Evolutionary conservation across 2,888 invertebrate species (phyloP).

Genomic region (Tinea semifulvella): DNA sequence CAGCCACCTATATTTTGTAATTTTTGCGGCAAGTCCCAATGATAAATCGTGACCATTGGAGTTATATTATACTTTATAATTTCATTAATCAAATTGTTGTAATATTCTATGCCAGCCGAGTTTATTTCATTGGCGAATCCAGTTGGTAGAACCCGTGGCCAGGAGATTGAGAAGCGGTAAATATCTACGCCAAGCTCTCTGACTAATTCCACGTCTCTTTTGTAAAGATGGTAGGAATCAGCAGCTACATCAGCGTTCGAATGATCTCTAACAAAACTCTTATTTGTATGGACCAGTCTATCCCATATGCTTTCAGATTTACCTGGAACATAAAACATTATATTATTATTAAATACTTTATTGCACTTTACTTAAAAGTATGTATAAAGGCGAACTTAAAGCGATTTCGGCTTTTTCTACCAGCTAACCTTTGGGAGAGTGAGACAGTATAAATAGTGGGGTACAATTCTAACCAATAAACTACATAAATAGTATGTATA

Average conservation of each 20-base stretch:
- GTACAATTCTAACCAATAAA: too few species aligned
- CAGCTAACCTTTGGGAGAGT: too few species aligned
- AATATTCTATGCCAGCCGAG: slow-evolving; percentile 76
- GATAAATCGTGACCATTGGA: slow-evolving; percentile 76
- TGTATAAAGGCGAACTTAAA: too few species aligned
- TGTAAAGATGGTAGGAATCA: slow-evolving; percentile 74
- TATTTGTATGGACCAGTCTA: slow-evolving; percentile 53
- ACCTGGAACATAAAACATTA: slow-evolving; percentile 55
- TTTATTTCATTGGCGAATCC: slow-evolving; percentile 74
- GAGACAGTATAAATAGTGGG: neutral
- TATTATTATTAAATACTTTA: too few species aligned
- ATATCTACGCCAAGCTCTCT: slow-evolving; percentile 70
- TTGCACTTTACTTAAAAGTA: too few species aligned
- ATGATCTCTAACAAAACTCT: slow-evolving; percentile 60
- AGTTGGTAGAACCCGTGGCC: slow-evolving; percentile 78
- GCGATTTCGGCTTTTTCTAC: too few species aligned
- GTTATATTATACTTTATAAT: slow-evolving; percentile 72
- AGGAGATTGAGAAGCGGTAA: slow-evolving; percentile 79
- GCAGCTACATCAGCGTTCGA: slow-evolving; percentile 73
- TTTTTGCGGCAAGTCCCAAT: slow-evolving; percentile 75
- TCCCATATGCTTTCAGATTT: slow-evolving; percentile 73
- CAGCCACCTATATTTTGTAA: slow-evolving; percentile 75
- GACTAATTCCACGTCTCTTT: slow-evolving; percentile 70
- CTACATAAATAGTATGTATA: too few species aligned
- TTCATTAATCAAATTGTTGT: slow-evolving; percentile 78